A percentile compares a stretch with the other conserved stretches of the same genome.
Evolutionary conservation across 2,113 vertebrate species (phyloP).

Genomic region (Chamaetylas fuelleborni): DNA sequence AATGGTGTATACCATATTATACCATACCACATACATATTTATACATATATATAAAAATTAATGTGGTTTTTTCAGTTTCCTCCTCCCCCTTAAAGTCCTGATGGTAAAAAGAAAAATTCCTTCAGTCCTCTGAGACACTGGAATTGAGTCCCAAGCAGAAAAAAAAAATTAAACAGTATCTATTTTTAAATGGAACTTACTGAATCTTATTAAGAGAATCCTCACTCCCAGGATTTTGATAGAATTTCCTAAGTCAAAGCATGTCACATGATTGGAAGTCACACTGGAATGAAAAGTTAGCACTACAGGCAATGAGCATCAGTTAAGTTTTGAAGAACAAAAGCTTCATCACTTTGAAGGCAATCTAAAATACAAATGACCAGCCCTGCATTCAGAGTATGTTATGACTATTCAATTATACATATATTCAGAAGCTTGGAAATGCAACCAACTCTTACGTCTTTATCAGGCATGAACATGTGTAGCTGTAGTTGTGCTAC

Average conservation of each 20-base stretch:
- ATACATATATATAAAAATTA: neutral
- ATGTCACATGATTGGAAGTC: neutral
- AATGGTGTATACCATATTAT: neutral
- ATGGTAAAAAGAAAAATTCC: neutral
- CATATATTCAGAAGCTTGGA: neutral
- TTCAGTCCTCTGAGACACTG: neutral
- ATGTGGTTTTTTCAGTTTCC: neutral
- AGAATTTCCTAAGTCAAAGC: neutral
- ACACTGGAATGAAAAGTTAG: neutral
- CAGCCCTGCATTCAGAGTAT: neutral
- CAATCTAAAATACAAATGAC: neutral
- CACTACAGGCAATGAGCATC: neutral
- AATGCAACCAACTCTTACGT: neutral
- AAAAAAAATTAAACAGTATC: neutral
- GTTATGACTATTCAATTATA: neutral
- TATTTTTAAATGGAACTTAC: neutral
- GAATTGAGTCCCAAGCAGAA: neutral
- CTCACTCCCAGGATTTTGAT: neutral
- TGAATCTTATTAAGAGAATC: neutral
- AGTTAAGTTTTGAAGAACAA: neutral
- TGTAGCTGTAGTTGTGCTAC: neutral
- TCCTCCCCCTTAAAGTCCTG: neutral
- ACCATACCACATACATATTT: neutral
- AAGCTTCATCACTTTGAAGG: neutral
- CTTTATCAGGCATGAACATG: neutral